Conservation (phyloP, 2,113 vertebrate species). For the Balaeniceps rex region DNA sequence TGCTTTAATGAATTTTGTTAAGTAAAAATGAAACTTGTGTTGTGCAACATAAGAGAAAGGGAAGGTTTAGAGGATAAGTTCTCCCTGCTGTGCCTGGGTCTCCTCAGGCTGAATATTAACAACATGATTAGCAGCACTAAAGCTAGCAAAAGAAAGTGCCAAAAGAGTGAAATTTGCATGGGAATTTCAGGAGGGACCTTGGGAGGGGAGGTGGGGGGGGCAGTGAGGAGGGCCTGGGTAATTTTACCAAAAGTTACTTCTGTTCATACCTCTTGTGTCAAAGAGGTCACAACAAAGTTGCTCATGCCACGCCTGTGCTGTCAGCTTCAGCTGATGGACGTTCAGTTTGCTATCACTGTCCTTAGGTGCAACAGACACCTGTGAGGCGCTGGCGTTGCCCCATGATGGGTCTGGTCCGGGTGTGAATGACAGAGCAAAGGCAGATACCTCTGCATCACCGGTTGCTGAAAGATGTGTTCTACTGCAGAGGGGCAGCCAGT, state of each 20-base stretch:
- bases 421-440: background rate
- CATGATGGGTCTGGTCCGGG: background rate
- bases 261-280: background rate
- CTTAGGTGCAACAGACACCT: background rate
- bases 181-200: background rate
- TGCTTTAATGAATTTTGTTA: background rate
- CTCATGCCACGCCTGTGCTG: background rate
- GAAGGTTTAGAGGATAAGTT: background rate
- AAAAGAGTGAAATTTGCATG: background rate
- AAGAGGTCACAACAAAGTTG: no score
- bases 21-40: background rate
- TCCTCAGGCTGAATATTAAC: background rate
- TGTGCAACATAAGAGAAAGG: background rate
- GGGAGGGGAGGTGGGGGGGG: no score
- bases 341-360: background rate
- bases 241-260: background rate
- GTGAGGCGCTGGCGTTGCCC: background rate
- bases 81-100: background rate
- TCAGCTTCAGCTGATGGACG: background rate
- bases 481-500: background rate
- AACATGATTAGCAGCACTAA: background rate
- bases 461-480: background rate
- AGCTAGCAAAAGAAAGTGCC: background rate
- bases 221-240: background rate
- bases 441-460: background rate